Percentiles rank a stretch among this genome's conserved stretches.
Conservation (phyloP, 2,113 vertebrate species). For the Rhombomys opimus region DNA sequence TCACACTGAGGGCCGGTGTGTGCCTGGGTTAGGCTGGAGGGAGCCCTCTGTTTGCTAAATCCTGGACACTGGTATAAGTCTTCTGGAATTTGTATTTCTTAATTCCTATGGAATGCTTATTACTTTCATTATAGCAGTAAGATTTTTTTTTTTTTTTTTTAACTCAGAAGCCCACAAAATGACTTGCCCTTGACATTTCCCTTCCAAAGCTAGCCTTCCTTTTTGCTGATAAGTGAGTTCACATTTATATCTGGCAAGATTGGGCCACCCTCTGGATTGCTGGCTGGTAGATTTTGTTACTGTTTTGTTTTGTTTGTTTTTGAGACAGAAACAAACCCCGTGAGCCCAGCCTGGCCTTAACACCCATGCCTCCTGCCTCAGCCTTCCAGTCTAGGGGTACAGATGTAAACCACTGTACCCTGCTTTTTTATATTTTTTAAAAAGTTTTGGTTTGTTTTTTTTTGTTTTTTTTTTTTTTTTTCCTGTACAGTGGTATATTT, state of each 20-base stretch:
- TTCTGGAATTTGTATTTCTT: constrained; percentile 65
- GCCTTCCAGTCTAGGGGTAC: background rate
- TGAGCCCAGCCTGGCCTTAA: background rate
- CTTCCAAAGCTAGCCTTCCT: background rate
- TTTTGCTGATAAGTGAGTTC: background rate
- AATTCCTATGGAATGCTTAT: constrained; percentile 72
- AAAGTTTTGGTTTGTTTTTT: too few relatives aligned
- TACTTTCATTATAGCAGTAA: constrained; percentile 62
- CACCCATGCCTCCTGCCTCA: background rate
- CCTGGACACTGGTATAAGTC: constrained; percentile 35
- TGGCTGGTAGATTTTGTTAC: background rate
- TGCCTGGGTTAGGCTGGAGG: constrained; percentile 51
- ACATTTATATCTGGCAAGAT: background rate
- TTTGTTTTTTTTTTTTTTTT: background rate
- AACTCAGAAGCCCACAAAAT: constrained; percentile 37
- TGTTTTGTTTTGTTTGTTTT: background rate
- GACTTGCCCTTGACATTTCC: constrained; percentile 3
- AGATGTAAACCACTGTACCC: background rate
- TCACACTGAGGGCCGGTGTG: background rate
- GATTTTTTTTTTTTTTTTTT: background rate
- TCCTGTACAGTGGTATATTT: background rate
- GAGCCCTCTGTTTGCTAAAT: constrained; percentile 44
- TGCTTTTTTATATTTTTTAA: background rate
- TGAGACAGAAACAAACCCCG: background rate
- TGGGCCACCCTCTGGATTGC: background rate